phyloP scores from a whole-genome alignment of 2,888 invertebrate species.

The Keiferia lycopersicella region DNA sequence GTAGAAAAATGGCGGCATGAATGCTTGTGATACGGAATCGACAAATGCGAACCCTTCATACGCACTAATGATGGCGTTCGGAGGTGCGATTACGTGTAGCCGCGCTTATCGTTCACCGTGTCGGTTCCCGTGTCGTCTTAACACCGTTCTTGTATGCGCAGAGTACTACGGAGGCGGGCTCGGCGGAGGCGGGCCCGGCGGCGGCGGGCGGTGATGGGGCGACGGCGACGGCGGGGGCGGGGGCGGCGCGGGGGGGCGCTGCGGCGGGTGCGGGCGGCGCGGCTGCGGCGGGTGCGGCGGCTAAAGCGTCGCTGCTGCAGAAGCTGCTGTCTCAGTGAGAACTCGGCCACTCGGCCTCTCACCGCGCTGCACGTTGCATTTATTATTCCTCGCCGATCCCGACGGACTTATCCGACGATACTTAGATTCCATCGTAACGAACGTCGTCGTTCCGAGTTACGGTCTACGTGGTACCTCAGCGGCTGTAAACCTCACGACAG shows the following conservation, averaged over 20 bases:
- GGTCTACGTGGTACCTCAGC: constrained; percentile 74
- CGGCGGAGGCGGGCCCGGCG: constrained; percentile 63
- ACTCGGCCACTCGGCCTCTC: constrained; percentile 33
- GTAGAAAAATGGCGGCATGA: constrained; percentile 20
- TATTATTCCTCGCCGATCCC: constrained; percentile 58
- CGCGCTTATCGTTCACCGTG: constrained; percentile 12
- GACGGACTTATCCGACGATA: constrained; percentile 51
- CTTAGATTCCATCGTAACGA: constrained; percentile 54
- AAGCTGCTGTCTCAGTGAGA: constrained; percentile 91
- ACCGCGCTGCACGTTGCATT: constrained; percentile 61
- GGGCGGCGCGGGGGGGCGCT: constrained; percentile 52
- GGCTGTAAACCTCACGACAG: constrained; percentile 69
- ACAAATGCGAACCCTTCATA: constrained; percentile 10
- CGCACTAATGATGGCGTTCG: constrained; percentile 16
- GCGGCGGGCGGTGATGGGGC: constrained; percentile 54
- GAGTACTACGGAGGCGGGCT: constrained; percentile 79
- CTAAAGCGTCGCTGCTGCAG: constrained; percentile 91
- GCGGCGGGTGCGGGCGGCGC: constrained; percentile 83
- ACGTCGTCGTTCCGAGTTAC: constrained; percentile 56
- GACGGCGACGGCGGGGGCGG: constrained; percentile 43
- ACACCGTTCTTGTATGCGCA: constrained; percentile 40
- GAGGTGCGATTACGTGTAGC: constrained; percentile 18
- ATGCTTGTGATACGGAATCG: constrained; percentile 20
- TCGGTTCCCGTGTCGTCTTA: constrained; percentile 11
- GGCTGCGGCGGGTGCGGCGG: constrained; percentile 88